Evolutionary conservation across 2,113 vertebrate genomes (phyloP).

Genomic region (Panthera uncia): DNA sequence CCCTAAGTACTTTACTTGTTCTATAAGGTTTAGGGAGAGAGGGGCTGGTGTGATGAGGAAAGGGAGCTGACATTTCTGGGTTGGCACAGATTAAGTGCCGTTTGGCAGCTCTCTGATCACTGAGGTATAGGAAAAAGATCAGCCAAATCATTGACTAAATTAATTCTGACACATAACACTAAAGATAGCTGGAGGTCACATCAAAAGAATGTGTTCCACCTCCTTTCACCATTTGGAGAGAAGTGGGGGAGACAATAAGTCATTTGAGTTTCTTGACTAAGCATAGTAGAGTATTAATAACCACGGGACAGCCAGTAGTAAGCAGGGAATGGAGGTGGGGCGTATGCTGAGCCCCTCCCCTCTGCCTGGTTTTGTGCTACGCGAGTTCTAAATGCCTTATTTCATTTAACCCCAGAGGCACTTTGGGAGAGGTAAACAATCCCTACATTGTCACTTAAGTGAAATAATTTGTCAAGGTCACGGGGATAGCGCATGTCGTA

Average conservation of each 20-base stretch:
- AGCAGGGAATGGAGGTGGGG: background rate
- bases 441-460: background rate
- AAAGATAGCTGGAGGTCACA: background rate
- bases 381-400: background rate
- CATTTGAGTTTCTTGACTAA: background rate
- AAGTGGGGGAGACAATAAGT: background rate
- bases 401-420: background rate
- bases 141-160: background rate
- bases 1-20: background rate
- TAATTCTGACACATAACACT: background rate
- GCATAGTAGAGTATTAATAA: background rate
- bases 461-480: background rate
- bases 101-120: conserved; percentile 1
- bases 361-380: background rate
- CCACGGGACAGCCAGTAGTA: fast-evolving
- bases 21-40: background rate
- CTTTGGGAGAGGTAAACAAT: background rate
- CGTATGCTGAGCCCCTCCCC: background rate
- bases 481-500: background rate
- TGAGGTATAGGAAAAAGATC: background rate
- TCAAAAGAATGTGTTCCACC: background rate
- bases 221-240: background rate
- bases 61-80: background rate
- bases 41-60: background rate
- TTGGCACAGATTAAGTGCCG: background rate